Evolutionary conservation across 1,140 invertebrate genomes (phyloP).

Genomic region (Globodera rostochiensis): DNA sequence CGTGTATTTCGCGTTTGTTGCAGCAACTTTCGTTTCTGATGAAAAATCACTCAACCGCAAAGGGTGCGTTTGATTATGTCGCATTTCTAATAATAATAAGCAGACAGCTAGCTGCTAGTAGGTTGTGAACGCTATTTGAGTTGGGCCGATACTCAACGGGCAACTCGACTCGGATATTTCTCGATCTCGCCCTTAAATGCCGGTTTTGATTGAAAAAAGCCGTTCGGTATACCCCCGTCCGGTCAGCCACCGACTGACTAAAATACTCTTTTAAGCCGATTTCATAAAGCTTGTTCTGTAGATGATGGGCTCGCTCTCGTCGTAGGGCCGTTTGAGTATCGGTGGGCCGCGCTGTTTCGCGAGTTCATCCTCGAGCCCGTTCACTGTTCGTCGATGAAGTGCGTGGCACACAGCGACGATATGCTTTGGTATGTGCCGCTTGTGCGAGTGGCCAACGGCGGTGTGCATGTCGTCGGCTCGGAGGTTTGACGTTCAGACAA

Average conservation of each 20-base stretch:
- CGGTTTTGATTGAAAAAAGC: too few relatives aligned
- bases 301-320: constrained; percentile 24
- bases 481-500: neutral
- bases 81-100: too few relatives aligned
- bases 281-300: constrained; percentile 8
- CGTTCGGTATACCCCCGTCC: too few relatives aligned
- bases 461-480: constrained; percentile 17
- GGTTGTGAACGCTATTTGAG: too few relatives aligned
- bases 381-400: constrained; percentile 49
- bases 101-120: too few relatives aligned
- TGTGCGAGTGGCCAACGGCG: constrained; percentile 24
- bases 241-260: too few relatives aligned
- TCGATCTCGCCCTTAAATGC: too few relatives aligned
- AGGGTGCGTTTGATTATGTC: neutral
- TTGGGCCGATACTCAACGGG: too few relatives aligned
- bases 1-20: constrained; percentile 42
- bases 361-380: constrained; percentile 49
- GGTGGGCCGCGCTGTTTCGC: constrained; percentile 55
- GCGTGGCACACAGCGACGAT: constrained; percentile 51
- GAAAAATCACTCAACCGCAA: neutral
- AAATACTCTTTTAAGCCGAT: too few relatives aligned
- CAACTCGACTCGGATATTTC: too few relatives aligned
- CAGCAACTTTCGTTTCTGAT: constrained; percentile 42
- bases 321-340: constrained; percentile 12
- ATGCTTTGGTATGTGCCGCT: constrained; percentile 58